Evolutionary conservation across 2,888 invertebrate species (phyloP).

Genomic region (Trichacis sp.): DNA sequence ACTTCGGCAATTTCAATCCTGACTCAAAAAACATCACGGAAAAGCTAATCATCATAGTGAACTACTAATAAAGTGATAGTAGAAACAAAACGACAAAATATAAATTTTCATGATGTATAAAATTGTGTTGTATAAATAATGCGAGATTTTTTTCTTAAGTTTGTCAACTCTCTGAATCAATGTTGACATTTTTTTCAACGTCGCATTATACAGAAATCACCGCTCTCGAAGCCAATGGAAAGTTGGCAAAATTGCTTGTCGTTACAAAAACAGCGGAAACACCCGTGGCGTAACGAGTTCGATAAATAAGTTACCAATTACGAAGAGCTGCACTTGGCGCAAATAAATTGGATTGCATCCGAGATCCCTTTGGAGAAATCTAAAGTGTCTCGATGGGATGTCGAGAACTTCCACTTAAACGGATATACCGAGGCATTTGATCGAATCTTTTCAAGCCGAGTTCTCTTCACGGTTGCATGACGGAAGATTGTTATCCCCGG

Average conservation of each 20-base stretch:
- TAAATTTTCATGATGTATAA: too few species aligned
- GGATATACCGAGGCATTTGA: slow-evolving; percentile 44
- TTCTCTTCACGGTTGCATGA: slow-evolving; percentile 53
- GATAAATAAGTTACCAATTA: slow-evolving; percentile 38
- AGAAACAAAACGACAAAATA: too few species aligned
- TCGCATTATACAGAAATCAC: too few species aligned
- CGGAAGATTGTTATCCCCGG: slow-evolving; percentile 49
- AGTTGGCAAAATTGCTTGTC: background rate
- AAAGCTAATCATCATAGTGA: too few species aligned
- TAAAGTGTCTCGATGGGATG: slow-evolving; percentile 31
- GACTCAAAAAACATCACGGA: too few species aligned
- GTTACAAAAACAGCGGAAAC: slow-evolving; percentile 4
- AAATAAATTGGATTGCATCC: slow-evolving; percentile 37
- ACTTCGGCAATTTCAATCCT: too few species aligned
- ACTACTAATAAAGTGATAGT: too few species aligned
- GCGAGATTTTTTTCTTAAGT: too few species aligned
- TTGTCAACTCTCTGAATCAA: too few species aligned
- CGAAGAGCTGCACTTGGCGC: slow-evolving; percentile 27
- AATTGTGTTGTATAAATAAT: too few species aligned
- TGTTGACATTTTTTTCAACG: too few species aligned
- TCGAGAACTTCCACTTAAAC: slow-evolving; percentile 47
- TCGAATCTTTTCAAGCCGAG: slow-evolving; percentile 44
- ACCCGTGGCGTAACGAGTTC: slow-evolving; percentile 23
- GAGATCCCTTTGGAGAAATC: slow-evolving; percentile 18
- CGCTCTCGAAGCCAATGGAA: background rate